Conservation (phyloP, 2,797 vertebrate genomes). For the Lacerta viridis region DNA sequence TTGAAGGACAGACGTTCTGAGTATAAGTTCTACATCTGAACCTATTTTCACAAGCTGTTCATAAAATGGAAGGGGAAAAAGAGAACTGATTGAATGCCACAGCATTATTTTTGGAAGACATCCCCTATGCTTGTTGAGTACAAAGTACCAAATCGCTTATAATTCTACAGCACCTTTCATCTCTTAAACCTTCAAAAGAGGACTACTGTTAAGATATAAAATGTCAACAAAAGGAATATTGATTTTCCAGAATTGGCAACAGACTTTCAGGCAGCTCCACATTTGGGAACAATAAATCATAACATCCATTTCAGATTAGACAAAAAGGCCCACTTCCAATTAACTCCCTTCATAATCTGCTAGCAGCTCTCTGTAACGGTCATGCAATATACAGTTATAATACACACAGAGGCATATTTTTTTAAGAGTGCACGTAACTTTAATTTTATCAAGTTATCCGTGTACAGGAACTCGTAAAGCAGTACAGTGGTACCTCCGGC, state of each 20-base stretch:
- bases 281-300: not conserved
- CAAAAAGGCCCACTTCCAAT: not conserved
- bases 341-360: not conserved
- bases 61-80: not conserved
- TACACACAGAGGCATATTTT: not conserved
- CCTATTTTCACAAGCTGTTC: conserved; percentile 80
- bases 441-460: not conserved
- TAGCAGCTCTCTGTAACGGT: not conserved
- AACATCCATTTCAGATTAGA: not conserved
- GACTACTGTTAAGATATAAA: not conserved
- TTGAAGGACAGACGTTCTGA: conserved; percentile 84
- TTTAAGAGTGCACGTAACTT: not conserved
- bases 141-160: conserved; percentile 9
- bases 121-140: not conserved
- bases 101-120: not conserved
- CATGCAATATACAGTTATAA: not conserved
- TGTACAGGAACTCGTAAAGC: not conserved
- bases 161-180: not conserved
- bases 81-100: conserved; percentile 1
- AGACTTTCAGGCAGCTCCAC: not conserved
- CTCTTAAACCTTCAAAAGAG: not conserved
- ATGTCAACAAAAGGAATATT: not conserved
- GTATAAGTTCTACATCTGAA: conserved; percentile 83
- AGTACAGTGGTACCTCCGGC: not conserved
- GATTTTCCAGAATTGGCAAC: conserved; percentile 12